Evolutionary conservation across 1,140 invertebrate genomes (phyloP).

Genomic region (Bombus polaris): DNA sequence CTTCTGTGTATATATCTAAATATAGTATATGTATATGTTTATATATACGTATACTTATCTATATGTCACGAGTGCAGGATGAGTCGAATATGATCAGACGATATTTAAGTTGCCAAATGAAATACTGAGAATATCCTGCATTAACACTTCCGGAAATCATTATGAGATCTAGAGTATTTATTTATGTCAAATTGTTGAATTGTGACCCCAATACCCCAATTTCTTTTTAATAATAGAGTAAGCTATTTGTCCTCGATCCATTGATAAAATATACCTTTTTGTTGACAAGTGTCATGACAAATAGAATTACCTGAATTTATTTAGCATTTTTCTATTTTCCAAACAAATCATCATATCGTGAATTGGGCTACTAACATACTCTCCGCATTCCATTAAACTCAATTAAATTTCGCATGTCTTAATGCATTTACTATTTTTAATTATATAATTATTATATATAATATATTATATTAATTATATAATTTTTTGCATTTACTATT

Average conservation of each 20-base stretch:
- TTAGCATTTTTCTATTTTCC: not conserved
- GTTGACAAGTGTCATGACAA: not conserved
- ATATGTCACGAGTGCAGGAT: not conserved
- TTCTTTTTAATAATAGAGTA: not conserved
- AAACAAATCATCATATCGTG: not conserved
- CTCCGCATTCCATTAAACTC: not conserved
- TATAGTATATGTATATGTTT: slow-evolving; percentile 5
- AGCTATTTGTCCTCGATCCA: not conserved
- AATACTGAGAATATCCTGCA: not conserved
- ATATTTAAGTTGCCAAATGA: not conserved
- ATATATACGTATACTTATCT: slow-evolving; percentile 29
- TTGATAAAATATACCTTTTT: not conserved
- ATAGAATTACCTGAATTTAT: not conserved
- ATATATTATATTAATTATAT: no score
- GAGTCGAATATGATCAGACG: no score
- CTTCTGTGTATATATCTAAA: slow-evolving; percentile 1
- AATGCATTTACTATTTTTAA: no score
- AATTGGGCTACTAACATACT: no score
- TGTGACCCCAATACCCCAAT: not conserved
- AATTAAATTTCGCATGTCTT: no score
- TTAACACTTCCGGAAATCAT: not conserved
- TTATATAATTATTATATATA: no score
- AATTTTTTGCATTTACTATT: no score
- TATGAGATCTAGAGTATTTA: not conserved
- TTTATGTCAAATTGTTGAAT: not conserved